Evolutionary conservation across 2,888 invertebrate genomes (phyloP).

Genomic region (Cephus nigrinus): DNA sequence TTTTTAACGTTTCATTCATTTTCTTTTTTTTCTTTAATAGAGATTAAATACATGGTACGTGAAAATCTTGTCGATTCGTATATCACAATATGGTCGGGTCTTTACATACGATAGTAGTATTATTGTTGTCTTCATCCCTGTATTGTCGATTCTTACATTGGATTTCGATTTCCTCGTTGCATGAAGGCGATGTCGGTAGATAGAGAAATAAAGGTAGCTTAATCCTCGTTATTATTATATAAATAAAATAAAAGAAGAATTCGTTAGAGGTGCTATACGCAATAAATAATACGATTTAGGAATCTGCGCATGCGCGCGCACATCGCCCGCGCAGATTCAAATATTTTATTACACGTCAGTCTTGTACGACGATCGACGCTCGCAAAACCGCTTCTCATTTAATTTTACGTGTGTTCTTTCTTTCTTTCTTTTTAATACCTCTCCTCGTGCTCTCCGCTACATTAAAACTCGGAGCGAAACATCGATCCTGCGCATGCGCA

Average conservation of each 20-base stretch:
- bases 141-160: constrained; percentile 62
- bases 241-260: constrained; percentile 31
- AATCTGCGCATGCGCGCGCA: constrained; percentile 1
- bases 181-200: constrained; percentile 65
- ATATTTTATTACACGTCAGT: constrained; percentile 36
- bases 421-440: not conserved
- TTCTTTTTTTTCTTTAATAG: not conserved
- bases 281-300: constrained; percentile 48
- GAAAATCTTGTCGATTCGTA: constrained; percentile 27
- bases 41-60: constrained; percentile 10
- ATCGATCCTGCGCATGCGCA: constrained; percentile 29
- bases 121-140: constrained; percentile 67
- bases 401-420: constrained; percentile 20
- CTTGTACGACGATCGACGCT: constrained; percentile 43
- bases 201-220: constrained; percentile 55
- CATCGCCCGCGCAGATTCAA: not conserved
- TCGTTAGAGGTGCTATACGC: constrained; percentile 35
- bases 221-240: not conserved
- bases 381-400: constrained; percentile 32
- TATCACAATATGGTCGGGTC: constrained; percentile 60
- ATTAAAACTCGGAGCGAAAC: not conserved
- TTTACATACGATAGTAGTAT: constrained; percentile 58
- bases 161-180: constrained; percentile 51
- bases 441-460: not conserved
- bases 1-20: not conserved